Evolutionary conservation across 2,888 invertebrate species (phyloP).

Genomic region (Oxycera nigricornis): DNA sequence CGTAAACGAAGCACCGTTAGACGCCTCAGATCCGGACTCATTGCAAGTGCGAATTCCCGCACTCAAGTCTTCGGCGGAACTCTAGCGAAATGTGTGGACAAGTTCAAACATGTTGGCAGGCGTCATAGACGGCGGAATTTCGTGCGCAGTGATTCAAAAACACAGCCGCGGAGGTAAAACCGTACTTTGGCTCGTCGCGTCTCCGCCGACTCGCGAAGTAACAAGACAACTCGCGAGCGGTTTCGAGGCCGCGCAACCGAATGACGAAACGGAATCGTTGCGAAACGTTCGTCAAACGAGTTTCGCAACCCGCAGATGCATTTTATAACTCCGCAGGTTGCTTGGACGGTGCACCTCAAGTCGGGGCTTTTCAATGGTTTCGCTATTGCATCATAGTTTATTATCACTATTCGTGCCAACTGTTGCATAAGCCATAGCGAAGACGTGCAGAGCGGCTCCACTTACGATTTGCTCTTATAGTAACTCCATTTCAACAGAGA

Average conservation of each 20-base stretch:
- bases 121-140: constrained; percentile 12
- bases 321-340: neutral
- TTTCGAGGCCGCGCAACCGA: neutral
- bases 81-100: constrained; percentile 1
- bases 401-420: neutral
- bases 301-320: neutral
- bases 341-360: neutral
- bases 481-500: no score
- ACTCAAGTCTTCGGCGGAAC: neutral
- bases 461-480: no score
- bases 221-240: neutral
- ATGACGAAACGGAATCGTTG: neutral
- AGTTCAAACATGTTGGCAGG: constrained; percentile 23
- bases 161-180: neutral
- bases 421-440: neutral
- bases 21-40: neutral
- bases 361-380: neutral
- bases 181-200: neutral
- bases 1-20: constrained; percentile 14
- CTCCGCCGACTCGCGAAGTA: neutral
- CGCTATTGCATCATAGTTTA: neutral
- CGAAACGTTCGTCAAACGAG: neutral
- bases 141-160: constrained; percentile 3
- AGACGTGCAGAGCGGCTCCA: no score
- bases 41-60: neutral